Conservation (phyloP, 2,113 vertebrate species). For the Tauraco erythrolophus region DNA sequence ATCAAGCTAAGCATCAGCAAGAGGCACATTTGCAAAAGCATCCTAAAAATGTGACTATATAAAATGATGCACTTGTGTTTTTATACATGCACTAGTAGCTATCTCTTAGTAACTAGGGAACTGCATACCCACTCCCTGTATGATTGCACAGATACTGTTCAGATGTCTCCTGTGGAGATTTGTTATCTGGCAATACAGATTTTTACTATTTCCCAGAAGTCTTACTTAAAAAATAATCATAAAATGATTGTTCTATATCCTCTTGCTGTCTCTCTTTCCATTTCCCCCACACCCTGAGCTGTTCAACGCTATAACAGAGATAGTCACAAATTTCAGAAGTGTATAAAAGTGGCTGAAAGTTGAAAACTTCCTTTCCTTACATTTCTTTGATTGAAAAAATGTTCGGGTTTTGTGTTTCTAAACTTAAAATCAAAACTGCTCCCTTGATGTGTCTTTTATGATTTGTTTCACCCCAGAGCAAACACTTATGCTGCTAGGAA, state of each 20-base stretch:
- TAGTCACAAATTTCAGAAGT: not conserved
- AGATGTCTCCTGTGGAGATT: not conserved
- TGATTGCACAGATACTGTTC: not conserved
- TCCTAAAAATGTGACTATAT: constrained; percentile 18
- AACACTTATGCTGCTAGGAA: not conserved
- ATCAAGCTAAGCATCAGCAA: constrained; percentile 41
- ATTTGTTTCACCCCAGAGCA: not conserved
- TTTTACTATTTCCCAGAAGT: constrained; percentile 10
- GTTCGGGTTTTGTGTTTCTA: not conserved
- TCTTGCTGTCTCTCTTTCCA: not conserved
- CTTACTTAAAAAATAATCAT: not conserved
- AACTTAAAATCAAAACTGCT: not conserved
- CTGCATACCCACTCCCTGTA: not conserved
- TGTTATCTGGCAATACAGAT: not conserved
- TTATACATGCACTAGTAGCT: not conserved
- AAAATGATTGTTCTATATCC: not conserved
- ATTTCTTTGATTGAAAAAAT: constrained; percentile 9
- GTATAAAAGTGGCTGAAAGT: not conserved
- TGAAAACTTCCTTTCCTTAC: not conserved
- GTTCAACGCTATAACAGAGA: not conserved
- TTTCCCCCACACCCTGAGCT: not conserved
- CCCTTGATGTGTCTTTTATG: not conserved
- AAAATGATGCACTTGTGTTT: not conserved
- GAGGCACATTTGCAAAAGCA: constrained; percentile 23
- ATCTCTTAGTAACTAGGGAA: not conserved